Evolutionary conservation across 2,113 vertebrate species (phyloP).

Genomic region (Nesogale talazaci): DNA sequence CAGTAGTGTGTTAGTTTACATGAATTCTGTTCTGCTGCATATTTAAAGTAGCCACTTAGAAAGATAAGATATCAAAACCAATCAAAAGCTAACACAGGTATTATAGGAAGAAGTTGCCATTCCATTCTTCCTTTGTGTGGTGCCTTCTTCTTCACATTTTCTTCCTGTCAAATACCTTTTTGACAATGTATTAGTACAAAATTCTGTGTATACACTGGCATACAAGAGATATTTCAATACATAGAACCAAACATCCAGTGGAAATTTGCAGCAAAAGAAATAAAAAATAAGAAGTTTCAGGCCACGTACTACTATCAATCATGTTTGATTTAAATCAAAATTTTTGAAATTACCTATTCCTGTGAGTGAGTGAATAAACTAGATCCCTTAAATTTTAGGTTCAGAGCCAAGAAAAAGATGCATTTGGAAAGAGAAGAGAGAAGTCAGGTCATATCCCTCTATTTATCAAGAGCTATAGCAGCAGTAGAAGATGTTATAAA

Average conservation of each 20-base stretch:
- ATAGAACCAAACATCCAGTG: fast-evolving
- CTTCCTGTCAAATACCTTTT: background rate
- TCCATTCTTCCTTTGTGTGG: background rate
- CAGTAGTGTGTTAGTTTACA: background rate
- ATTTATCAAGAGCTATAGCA: background rate
- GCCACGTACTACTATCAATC: background rate
- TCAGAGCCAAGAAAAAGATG: background rate
- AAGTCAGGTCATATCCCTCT: background rate
- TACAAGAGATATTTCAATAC: background rate
- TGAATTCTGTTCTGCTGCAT: background rate
- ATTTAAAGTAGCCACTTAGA: background rate
- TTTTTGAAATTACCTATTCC: background rate
- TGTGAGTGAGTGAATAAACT: background rate
- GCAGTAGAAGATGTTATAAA: fast-evolving
- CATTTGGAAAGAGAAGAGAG: background rate
- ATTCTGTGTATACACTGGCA: background rate
- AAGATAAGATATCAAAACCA: fast-evolving
- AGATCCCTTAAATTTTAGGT: background rate
- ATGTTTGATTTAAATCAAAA: background rate
- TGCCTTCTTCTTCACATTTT: background rate
- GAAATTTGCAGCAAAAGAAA: too few species aligned
- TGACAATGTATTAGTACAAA: background rate
- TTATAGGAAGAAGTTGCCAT: background rate
- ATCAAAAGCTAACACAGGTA: background rate
- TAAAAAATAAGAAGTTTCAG: background rate